Conservation (phyloP, 2,888 invertebrate genomes). For the Hypena proboscidalis region DNA sequence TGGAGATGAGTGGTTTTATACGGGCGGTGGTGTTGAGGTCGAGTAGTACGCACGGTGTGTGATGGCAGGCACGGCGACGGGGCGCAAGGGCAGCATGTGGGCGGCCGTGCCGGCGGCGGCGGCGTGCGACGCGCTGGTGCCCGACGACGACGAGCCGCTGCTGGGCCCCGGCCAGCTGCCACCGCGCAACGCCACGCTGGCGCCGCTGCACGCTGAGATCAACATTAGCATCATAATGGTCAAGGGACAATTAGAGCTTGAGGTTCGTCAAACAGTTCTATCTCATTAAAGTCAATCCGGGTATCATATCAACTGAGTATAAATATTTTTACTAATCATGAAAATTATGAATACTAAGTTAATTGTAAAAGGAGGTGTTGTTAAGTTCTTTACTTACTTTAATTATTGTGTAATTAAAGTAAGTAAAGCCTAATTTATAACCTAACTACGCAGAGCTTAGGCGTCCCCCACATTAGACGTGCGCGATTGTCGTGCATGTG, state of each 20-base stretch:
- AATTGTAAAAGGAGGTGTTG: background rate
- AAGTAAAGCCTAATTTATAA: no score
- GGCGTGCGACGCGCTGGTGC: conserved; percentile 66
- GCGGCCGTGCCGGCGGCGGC: conserved; percentile 79
- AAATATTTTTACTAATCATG: no score
- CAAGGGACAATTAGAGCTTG: conserved; percentile 96
- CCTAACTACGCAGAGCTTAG: no score
- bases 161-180: conserved; percentile 93
- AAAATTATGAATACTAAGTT: no score
- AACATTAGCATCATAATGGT: conserved; percentile 95
- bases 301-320: no score
- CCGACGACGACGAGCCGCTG: conserved; percentile 82
- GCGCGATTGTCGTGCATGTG: no score
- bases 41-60: conserved; percentile 48
- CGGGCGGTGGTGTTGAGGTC: conserved; percentile 36
- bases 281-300: background rate
- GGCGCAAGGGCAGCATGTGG: conserved; percentile 85
- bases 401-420: background rate
- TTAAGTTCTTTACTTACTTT: no score
- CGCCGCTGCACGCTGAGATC: conserved; percentile 91
- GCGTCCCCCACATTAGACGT: no score
- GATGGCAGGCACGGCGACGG: conserved; percentile 80
- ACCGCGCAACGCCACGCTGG: conserved; percentile 90
- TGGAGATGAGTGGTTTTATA: conserved; percentile 13
- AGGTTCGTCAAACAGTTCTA: conserved; percentile 73